Evolutionary conservation across 2,797 vertebrate species (phyloP), one percentile per base, ranked within the genome.

Genomic region (Neosilurus hyrtlii): DNA sequence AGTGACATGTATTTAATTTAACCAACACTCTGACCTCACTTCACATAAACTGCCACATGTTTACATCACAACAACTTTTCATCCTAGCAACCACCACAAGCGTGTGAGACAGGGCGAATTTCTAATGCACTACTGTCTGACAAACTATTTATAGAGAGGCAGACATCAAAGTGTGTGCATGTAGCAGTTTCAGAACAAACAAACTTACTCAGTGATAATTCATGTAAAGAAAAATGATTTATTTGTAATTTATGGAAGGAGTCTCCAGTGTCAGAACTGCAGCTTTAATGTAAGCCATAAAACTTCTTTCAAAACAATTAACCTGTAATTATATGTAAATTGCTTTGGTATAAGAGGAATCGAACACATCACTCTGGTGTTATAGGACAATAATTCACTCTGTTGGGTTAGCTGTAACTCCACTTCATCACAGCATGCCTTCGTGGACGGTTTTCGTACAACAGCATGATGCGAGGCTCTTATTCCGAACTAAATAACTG

Each of bases 61-160:
- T 86, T 85, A 71, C 81, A 85, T 88, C 83, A 82, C 80, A 82
- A 85, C 56, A 85, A 77, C 65, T 51, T 70, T 76, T 84, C 63
- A 62, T 66, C 87, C 79, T 83, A 66, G 79, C 79, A 82, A 86
- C 65, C 68, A 68, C 75, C 62, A 35, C 77, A 35, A 26, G 62
- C 67, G 75, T 24, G 9, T 9, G 79, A 62, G 71, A 76, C 84
- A 18, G 49, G 61, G 63, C 54, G 35, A 43, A 72, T 49, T 80
- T 63, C 71, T 66, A 71, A 80, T 22, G 59, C 24, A 20, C 12
- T 82, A 71, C 52, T 84, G 79, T 75, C 49, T 75, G 68, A 83
- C 83, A 85, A 80, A 72, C 12, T 73, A 54, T 18, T 9, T 10
- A 56, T 14, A 4, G 56, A 22, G 37, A 24, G n/a, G 9, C 9